phyloP scores from a whole-genome alignment of 2,113 vertebrate genomes.

The Thalassoma bifasciatum region DNA sequence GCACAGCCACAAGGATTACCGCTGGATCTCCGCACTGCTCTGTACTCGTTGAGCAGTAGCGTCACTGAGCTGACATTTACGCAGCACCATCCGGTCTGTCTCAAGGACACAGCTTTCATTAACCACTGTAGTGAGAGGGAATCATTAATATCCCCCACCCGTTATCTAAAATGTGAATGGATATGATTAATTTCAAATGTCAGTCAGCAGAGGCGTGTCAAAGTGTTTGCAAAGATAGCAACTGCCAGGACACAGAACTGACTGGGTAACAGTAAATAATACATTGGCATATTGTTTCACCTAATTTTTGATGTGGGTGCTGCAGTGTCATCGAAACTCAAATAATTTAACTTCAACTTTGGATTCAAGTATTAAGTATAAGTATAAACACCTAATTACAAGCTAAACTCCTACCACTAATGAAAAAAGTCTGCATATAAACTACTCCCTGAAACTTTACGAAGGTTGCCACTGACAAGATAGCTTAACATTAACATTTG shows the following conservation, averaged over 20 bases:
- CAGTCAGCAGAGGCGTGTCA: conserved; percentile 49
- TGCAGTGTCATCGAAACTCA: background rate
- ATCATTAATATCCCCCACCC: conserved; percentile 67
- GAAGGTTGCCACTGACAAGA: background rate
- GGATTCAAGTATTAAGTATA: too few relatives aligned
- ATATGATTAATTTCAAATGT: conserved; percentile 73
- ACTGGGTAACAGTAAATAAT: background rate
- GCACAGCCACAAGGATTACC: conserved; percentile 72
- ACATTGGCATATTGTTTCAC: background rate
- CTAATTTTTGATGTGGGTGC: background rate
- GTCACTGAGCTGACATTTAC: conserved; percentile 73
- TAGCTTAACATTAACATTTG: background rate
- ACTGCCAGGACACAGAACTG: background rate
- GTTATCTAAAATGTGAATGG: conserved; percentile 54
- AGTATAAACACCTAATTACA: background rate
- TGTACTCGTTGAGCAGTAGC: conserved; percentile 23
- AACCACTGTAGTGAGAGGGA: conserved; percentile 63
- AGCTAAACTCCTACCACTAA: too few relatives aligned
- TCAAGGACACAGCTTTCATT: conserved; percentile 76
- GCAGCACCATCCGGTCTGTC: conserved; percentile 48
- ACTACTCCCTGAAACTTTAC: too few relatives aligned
- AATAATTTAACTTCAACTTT: background rate
- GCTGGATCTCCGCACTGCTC: conserved; percentile 38
- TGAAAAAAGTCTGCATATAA: too few relatives aligned
- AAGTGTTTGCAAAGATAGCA: conserved; percentile 43